Conservation (phyloP, 1,140 invertebrate species). For the Dysdera silvatica region DNA sequence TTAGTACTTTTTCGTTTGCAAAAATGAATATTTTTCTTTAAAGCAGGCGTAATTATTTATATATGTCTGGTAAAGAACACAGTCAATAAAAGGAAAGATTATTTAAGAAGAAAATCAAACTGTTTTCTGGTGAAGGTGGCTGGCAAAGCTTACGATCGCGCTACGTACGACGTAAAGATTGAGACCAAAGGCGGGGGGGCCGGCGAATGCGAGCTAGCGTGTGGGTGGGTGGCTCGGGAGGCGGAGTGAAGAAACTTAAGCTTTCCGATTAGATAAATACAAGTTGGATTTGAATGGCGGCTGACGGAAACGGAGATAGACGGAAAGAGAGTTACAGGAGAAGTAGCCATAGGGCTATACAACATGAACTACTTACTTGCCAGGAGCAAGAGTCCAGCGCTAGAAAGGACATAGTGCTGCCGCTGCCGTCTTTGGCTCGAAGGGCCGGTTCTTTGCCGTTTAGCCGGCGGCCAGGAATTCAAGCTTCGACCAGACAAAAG, state of each 20-base stretch:
- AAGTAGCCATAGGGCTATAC: neutral
- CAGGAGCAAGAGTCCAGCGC: constrained; percentile 30
- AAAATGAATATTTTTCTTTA: no score
- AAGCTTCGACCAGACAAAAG: constrained; percentile 13
- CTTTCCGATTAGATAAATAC: constrained; percentile 29
- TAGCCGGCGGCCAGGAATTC: constrained; percentile 9
- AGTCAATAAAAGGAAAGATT: no score
- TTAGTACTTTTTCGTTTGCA: no score
- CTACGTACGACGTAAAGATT: no score
- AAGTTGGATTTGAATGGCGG: constrained; percentile 27
- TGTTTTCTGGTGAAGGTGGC: no score
- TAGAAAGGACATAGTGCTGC: constrained; percentile 29
- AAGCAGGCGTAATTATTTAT: no score
- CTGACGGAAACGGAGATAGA: constrained; percentile 1
- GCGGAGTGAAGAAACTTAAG: neutral
- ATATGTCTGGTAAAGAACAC: no score
- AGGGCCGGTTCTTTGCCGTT: no score
- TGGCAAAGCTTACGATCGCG: no score
- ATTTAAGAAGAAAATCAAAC: no score
- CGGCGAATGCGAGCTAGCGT: no score
- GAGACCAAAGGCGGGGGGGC: no score
- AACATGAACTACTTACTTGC: constrained; percentile 24
- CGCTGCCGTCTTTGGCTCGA: constrained; percentile 21
- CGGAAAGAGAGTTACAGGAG: neutral
- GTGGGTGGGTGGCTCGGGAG: neutral